A percentile compares a stretch with the other conserved stretches of the same genome.
Evolutionary conservation across 2,888 invertebrate genomes (phyloP).

Genomic region (Heliconius cydno): DNA sequence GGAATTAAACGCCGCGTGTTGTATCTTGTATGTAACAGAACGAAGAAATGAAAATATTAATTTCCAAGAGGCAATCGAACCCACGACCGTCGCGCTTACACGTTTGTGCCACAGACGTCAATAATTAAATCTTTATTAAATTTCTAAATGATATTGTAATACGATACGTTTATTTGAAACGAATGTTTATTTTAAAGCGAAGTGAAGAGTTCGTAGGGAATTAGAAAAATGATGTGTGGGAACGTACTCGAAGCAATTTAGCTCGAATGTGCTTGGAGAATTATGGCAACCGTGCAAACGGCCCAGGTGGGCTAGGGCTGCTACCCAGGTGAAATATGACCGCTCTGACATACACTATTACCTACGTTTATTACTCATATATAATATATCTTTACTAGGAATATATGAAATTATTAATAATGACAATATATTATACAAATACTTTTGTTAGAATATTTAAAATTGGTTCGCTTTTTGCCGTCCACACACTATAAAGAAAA

Average conservation of each 20-base stretch:
- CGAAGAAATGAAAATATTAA: no score
- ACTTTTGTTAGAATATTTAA: slow-evolving; percentile 55
- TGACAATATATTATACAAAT: not conserved
- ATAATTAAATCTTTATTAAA: slow-evolving; percentile 35
- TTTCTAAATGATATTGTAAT: slow-evolving; percentile 44
- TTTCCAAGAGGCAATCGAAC: no score
- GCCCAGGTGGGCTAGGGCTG: slow-evolving; percentile 65
- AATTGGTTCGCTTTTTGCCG: slow-evolving; percentile 62
- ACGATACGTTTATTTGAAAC: slow-evolving; percentile 52
- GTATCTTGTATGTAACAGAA: no score
- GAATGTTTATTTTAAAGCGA: slow-evolving; percentile 62
- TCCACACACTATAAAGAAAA: slow-evolving; percentile 45
- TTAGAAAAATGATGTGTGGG: slow-evolving; percentile 80
- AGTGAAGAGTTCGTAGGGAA: slow-evolving; percentile 66
- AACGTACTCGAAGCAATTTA: slow-evolving; percentile 71
- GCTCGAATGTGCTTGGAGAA: slow-evolving; percentile 72
- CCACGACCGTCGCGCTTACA: no score
- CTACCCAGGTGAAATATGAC: slow-evolving; percentile 43
- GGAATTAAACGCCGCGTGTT: no score
- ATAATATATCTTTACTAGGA: slow-evolving; percentile 1
- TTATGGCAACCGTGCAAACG: slow-evolving; percentile 72
- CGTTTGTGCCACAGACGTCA: no score
- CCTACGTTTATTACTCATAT: slow-evolving; percentile 14
- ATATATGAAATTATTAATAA: slow-evolving; percentile 19
- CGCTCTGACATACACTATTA: slow-evolving; percentile 20